phyloP scores from a whole-genome alignment of 37 sponge, comb jelly and placozoan genomes.

The Theonella swinhoei region DNA sequence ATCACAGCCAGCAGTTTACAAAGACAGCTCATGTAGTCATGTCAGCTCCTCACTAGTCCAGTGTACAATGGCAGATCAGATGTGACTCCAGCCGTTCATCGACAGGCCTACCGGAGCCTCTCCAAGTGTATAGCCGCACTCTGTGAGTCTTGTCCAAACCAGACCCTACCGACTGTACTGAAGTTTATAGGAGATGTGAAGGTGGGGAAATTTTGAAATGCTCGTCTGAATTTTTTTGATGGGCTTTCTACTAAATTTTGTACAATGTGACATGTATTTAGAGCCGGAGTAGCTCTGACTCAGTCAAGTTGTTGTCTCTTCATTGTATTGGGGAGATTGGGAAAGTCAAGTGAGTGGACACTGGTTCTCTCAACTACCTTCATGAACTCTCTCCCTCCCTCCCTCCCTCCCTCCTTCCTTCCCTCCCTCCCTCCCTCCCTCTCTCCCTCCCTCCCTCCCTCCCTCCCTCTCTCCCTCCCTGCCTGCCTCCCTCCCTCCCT shows the following conservation, averaged over 20 bases:
- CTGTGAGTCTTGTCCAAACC: conserved; percentile 58
- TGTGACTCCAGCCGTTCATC: not conserved
- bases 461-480: conserved; percentile 87
- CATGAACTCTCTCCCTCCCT: too few species aligned
- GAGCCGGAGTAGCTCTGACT: conserved; percentile 56
- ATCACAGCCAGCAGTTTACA: too few species aligned
- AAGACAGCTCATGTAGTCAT: not conserved
- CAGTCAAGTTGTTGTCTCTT: conserved; percentile 79
- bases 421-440: conserved; percentile 27
- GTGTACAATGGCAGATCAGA: not conserved
- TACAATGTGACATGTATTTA: conserved; percentile 12
- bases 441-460: not conserved
- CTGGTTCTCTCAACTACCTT: not conserved
- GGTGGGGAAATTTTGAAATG: conserved; percentile 66
- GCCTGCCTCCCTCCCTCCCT: conserved; percentile 35
- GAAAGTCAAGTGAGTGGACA: conserved; percentile 53
- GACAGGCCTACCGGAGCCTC: conserved; percentile 83
- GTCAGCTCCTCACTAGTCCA: not conserved
- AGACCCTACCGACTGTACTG: conserved; percentile 53
- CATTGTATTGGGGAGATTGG: conserved; percentile 96
- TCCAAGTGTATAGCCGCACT: conserved; percentile 86
- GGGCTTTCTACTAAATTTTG: too few species aligned
- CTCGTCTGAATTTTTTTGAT: too few species aligned
- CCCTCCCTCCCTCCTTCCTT: conserved; percentile 16
- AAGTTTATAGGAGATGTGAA: conserved; percentile 73